phyloP scores from a whole-genome alignment of 2,797 vertebrate species.

The Valencia hispanica region DNA sequence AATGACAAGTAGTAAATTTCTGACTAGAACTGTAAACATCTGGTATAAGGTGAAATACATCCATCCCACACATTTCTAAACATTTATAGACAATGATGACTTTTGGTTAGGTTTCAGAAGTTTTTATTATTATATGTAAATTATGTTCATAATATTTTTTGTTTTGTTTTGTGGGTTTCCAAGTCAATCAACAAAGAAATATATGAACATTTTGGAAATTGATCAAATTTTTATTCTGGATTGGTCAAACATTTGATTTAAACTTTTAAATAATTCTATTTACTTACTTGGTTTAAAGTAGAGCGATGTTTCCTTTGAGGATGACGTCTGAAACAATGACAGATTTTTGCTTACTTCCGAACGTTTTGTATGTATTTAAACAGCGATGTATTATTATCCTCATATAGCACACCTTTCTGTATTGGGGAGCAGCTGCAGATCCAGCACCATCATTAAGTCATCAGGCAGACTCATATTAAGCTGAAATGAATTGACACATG shows the following conservation, averaged over 20 bases:
- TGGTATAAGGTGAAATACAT: not conserved
- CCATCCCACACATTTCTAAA: too few relatives aligned
- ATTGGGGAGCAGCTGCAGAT: constrained; percentile 64
- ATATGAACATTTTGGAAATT: too few relatives aligned
- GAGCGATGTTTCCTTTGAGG: not conserved
- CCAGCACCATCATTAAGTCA: constrained; percentile 69
- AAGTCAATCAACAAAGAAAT: not conserved
- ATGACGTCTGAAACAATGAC: constrained; percentile 30
- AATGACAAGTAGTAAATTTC: not conserved
- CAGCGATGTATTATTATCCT: not conserved
- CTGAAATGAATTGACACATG: constrained; percentile 48
- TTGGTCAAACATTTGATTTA: too few relatives aligned
- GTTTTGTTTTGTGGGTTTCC: not conserved
- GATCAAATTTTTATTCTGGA: too few relatives aligned
- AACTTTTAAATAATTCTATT: not conserved
- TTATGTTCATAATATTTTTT: not conserved
- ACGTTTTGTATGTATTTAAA: not conserved
- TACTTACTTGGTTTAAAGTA: constrained; percentile 45
- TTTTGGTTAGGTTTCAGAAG: not conserved
- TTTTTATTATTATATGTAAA: not conserved
- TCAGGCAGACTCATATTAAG: constrained; percentile 65
- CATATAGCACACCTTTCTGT: constrained; percentile 47
- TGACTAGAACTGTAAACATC: not conserved
- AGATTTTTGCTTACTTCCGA: constrained; percentile 3
- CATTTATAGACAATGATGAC: too few relatives aligned